Base-by-base conservation (phyloP, 2,113 vertebrate genomes). In the Laticauda colubrina region DNA sequence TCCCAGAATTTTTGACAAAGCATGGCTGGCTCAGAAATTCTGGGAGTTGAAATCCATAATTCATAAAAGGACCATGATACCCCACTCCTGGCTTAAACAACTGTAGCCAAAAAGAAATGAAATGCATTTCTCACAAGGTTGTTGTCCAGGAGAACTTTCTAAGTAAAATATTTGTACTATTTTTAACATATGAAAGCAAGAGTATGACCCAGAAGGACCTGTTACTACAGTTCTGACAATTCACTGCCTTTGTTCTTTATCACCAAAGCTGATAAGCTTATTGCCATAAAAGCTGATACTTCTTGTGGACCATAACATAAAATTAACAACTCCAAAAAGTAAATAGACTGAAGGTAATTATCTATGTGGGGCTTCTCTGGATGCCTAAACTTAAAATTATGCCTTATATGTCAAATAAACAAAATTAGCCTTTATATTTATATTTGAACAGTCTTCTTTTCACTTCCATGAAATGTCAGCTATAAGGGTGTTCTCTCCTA, bases 391-490 rank as follows among this genome's bases (percentile, higher is more conserved):
- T 88, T 20, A 89, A 89, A 89, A 89, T n/a, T n/a, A 5, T 75
- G n/a, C 69, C 69, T 75, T 34, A 39, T 39, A 39, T 39, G 1
- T 45, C 45, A 89, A 48, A 88, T 93, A 93, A 1, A 9, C 0
- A 10, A 8, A 24, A 0, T 0, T 1, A 0, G 90, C 45, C 2
- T 85, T 26, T 2, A 0, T 5, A n/a, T 69, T 23, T 2, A 0
- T 5, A n/a, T 1, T 61, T 29, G 0, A 0, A 12, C 2, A 24
- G 23, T 2, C 61, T 91, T 57, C 14, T 39, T 0, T 1, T 7
- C 8, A 7, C 1, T 3, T 57, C 20, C 75, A 91, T 81, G 39
- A 9, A 86, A 93, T 93, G 89, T 20, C 0, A 3, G 91, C 91
- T 6, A 7, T 43, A 57, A 75, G 15, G n/a, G 6, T 39, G 34